These are phyloP conservation scores for Calycopis cecrops DNA, from an alignment of 1,140 invertebrate species.

Conservation along the genomic window DNA sequence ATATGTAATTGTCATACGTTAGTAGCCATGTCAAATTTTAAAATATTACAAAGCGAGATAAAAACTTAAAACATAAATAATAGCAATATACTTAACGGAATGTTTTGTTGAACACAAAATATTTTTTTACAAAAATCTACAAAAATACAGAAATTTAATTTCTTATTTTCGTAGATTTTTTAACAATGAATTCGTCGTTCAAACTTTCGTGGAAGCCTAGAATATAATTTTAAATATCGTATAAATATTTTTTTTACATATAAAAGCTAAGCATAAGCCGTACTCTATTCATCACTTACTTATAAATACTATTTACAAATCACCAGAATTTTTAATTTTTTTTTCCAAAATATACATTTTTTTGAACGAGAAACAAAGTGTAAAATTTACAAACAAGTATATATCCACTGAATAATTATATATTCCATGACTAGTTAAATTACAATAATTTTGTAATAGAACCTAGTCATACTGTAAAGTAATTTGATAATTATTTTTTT, in stretches of 20 bases:
- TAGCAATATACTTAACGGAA: conserved; percentile 3
- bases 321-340: conserved; percentile 48
- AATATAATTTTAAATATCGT: conserved; percentile 52
- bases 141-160: conserved; percentile 8
- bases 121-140: conserved; percentile 4
- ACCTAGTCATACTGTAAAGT: no score
- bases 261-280: conserved; percentile 64
- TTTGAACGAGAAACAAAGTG: background rate
- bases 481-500: no score
- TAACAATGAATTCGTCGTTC: conserved; percentile 1
- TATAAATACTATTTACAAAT: conserved; percentile 73
- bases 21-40: background rate
- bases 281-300: conserved; percentile 64
- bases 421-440: background rate
- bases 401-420: background rate
- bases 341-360: conserved; percentile 5
- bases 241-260: conserved; percentile 73
- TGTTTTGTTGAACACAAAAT: conserved; percentile 4
- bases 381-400: conserved; percentile 9
- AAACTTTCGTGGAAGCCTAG: conserved; percentile 8
- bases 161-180: conserved; percentile 1
- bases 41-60: background rate
- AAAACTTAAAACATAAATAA: conserved; percentile 3
- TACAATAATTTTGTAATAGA: background rate
- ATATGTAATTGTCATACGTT: no score